Evolutionary conservation across 2,113 vertebrate genomes (phyloP), one percentile per base, ranked within the genome.

Genomic region (Accipiter virgatus): DNA sequence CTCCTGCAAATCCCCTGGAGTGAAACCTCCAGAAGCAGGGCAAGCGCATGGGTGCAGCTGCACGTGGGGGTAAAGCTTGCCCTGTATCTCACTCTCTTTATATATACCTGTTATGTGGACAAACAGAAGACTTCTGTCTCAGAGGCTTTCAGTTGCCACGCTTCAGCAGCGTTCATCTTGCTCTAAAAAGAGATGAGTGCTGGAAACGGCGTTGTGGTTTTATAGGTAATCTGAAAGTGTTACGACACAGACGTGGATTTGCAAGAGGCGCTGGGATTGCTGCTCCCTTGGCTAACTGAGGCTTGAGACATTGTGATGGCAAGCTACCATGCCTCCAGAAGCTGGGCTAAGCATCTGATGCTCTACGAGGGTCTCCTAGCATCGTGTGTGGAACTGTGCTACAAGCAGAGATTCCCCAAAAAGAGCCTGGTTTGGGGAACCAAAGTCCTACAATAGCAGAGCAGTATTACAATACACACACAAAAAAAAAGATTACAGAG

Each of bases 371-470:
- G 80, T 72, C 74, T 92, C 88, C 92, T 63, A 85, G 83, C 90
- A 79, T 48, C 34, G 32, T 13, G 32, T 13, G 63, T 66, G 80
- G 79, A 84, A 68, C 90, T 95, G 95, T 23, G 59, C 78, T 87
- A 93, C 0, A 16, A 95, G 72, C 47, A 42, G 50, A 88, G 52
- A 66, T 45, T n/a, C 67, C 83, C 81, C 92, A 25, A 87, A 52
- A 95, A 73, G 67, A 72, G 48, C 67, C 82, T 42, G 84, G 74
- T 93, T 70, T 86, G 61, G 73, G 88, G 88, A 97, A 92, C 62
- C 27, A n/a, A 91, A 95, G 93, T 87, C 92, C 94, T 96, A 93
- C 78, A 68, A 27, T 6, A 83, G 80, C 85, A 88, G 81, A 93
- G 86, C 20, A 2, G 74, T 70, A 56, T 36, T 79, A 78, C 73